Base-by-base conservation (phyloP, 2,888 invertebrate genomes). In the Eupithecia tripunctaria region DNA sequence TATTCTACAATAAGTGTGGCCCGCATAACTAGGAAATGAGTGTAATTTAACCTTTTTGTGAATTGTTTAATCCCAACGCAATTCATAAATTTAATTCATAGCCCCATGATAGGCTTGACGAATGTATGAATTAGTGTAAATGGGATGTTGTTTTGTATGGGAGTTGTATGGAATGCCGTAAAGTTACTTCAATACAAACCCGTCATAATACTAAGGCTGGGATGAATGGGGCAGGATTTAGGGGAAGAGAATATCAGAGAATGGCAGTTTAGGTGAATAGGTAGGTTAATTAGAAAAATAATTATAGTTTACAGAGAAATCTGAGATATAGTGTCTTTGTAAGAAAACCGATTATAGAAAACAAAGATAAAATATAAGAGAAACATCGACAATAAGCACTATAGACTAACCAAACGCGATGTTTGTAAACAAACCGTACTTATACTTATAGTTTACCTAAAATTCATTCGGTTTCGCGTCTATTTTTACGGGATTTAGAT, bases 31-130 rank as follows among this genome's bases (percentile, higher is more conserved):
- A 64, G 67, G 68, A 73, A 76, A 76, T 75, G 72, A 68, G 72
- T 73, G 72, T 77, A 76, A 78, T 77, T 78, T 73, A 76, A 80
- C 75, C 70, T 78, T 76, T 76, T 73, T 79, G 68, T 79, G 65
- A 76, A 77, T 72, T 73, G 73, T 72, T 71, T 62, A 73, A 68
- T 72, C 59, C 51, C 29, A 71, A 70, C 60, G 68, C 56, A 67
- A 66, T 68, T 73, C 51, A 69, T 69, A 68, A 73, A 70, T 71
- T 36, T 75, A 59, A 72, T 72, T 69, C 65, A 63, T 70, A 32
- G 27, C 47, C 73, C 64, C 71, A 72, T 75, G 70, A 75, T 74
- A 72, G 62, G 72, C 70, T 65, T 75, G 77, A 77, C 77, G 69
- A 77, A 75, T 71, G 60, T 65, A 41, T 72, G 64, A 64, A 64